Evolutionary conservation across 1,140 invertebrate species (phyloP).

Genomic region (Diplogasteroides magnus): DNA sequence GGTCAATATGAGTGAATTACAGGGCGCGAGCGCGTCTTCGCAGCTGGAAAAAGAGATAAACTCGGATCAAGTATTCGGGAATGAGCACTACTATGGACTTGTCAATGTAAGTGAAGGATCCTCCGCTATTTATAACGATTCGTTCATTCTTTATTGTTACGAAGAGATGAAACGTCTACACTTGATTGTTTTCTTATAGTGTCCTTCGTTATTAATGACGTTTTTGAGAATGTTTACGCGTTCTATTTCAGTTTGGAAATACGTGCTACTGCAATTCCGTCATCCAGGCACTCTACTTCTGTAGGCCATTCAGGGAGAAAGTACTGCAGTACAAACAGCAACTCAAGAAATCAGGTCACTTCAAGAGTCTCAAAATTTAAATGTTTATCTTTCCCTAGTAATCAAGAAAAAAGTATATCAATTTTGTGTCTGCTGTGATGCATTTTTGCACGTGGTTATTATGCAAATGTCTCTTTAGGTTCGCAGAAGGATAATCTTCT

Average conservation of each 20-base stretch:
- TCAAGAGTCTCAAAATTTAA: not conserved
- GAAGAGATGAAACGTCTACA: slow-evolving; percentile 14
- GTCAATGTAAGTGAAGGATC: slow-evolving; percentile 51
- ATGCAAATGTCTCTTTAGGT: slow-evolving; percentile 79
- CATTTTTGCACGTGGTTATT: slow-evolving; percentile 35
- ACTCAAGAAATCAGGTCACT: slow-evolving; percentile 44
- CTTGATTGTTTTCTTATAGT: not conserved
- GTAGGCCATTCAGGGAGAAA: slow-evolving; percentile 94
- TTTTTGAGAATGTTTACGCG: slow-evolving; percentile 4
- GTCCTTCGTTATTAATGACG: not conserved
- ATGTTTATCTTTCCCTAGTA: slow-evolving; percentile 9
- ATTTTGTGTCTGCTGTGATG: too few species aligned
- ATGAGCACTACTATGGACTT: slow-evolving; percentile 53
- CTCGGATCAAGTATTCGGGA: slow-evolving; percentile 38
- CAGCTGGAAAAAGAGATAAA: slow-evolving; percentile 49
- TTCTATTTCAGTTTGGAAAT: slow-evolving; percentile 88
- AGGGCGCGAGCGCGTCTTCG: slow-evolving; percentile 47
- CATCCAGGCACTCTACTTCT: slow-evolving; percentile 97
- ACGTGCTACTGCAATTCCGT: slow-evolving; percentile 99
- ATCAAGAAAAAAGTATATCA: too few species aligned
- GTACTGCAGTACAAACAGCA: slow-evolving; percentile 85
- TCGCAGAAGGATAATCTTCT: slow-evolving; percentile 94
- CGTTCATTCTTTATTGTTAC: slow-evolving; percentile 9
- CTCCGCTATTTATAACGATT: slow-evolving; percentile 12
- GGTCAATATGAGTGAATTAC: too few species aligned